Conservation (phyloP, 1,140 invertebrate species). For the Daktulosphaira vitifoliae region DNA sequence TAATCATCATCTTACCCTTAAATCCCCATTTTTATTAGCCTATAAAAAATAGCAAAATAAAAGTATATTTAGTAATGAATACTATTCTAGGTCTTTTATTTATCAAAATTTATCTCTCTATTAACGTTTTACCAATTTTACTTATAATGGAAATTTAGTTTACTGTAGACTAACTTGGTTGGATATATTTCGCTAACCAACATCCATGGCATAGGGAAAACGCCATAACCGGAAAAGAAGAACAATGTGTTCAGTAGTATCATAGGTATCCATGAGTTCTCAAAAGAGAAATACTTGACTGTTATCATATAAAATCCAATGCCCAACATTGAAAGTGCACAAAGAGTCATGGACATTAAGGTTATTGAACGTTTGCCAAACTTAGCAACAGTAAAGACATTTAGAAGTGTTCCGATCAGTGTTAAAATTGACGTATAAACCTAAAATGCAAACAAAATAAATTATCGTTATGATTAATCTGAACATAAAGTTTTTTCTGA, state of each 20-base stretch:
- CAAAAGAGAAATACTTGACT: neutral
- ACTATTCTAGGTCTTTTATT: too few relatives aligned
- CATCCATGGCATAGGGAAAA: conserved; percentile 39
- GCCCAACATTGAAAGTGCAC: conserved; percentile 11
- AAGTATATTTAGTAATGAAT: too few relatives aligned
- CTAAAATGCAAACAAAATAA: neutral
- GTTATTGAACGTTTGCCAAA: conserved; percentile 32
- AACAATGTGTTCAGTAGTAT: conserved; percentile 8
- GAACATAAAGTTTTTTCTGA: too few relatives aligned
- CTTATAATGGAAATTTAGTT: too few relatives aligned
- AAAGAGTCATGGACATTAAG: conserved; percentile 13
- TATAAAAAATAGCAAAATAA: too few relatives aligned
- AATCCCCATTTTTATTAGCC: too few relatives aligned
- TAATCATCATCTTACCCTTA: too few relatives aligned
- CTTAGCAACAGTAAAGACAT: conserved; percentile 15
- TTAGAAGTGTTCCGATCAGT: conserved; percentile 25
- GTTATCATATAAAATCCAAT: conserved; percentile 19
- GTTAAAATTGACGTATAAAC: conserved; percentile 13
- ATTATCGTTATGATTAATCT: too few relatives aligned
- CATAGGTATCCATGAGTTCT: conserved; percentile 30
- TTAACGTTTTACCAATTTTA: too few relatives aligned
- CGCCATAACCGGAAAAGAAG: conserved; percentile 25
- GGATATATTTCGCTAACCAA: conserved; percentile 41
- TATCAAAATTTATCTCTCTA: too few relatives aligned
- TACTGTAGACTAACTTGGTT: conserved; percentile 37